Conservation (phyloP, 2,888 invertebrate genomes). For the Apodemia mormo region DNA sequence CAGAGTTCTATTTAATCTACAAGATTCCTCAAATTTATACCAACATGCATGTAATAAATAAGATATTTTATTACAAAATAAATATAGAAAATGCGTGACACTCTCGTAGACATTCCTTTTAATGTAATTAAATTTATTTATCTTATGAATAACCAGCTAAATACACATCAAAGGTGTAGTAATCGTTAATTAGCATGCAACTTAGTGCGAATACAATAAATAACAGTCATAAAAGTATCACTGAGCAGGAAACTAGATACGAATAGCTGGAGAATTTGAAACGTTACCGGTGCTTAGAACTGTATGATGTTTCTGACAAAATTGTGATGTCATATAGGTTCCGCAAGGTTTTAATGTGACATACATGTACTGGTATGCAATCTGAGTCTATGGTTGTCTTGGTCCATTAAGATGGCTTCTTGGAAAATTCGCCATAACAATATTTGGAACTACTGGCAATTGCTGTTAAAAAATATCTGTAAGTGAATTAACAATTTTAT, state of each 20-base stretch:
- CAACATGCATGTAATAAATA: background rate
- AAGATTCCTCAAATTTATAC: background rate
- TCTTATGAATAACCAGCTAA: conserved; percentile 8
- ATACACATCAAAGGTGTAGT: conserved; percentile 15
- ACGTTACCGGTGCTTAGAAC: background rate
- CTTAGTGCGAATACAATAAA: conserved; percentile 29
- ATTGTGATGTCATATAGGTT: background rate
- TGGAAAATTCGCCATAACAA: no score
- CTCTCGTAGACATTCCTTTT: conserved; percentile 3
- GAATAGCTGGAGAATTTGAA: conserved; percentile 20
- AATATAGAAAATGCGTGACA: background rate
- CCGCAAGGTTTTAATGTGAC: no score
- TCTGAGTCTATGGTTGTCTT: no score
- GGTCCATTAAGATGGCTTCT: no score
- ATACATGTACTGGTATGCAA: no score
- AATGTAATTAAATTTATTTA: conserved; percentile 2
- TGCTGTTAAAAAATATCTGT: no score
- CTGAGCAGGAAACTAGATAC: conserved; percentile 29
- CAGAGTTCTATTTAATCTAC: background rate
- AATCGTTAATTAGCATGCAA: conserved; percentile 28
- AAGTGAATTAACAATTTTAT: no score
- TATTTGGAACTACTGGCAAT: no score
- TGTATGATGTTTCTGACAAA: conserved; percentile 23
- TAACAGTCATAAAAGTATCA: conserved; percentile 30
- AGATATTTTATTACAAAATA: background rate